Evolutionary conservation across 1,140 invertebrate genomes (phyloP).

Genomic region (Trichogramma pretiosum): DNA sequence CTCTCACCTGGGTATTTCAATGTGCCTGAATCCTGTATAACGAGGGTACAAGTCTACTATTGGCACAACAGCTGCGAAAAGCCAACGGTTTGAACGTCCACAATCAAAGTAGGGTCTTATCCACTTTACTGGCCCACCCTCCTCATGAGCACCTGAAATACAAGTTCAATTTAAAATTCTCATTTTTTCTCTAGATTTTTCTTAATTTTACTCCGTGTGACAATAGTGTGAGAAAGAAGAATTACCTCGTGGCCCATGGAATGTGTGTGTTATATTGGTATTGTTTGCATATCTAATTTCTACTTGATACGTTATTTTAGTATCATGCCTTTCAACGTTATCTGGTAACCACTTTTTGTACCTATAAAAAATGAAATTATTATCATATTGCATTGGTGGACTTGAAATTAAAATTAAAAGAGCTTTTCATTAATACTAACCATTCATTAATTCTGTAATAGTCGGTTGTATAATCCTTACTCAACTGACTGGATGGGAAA

Average conservation of each 20-base stretch:
- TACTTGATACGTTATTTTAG: slow-evolving; percentile 86
- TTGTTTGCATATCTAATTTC: slow-evolving; percentile 90
- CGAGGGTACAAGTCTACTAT: slow-evolving; percentile 92
- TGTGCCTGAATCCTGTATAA: slow-evolving; percentile 88
- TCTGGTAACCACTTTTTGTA: slow-evolving; percentile 83
- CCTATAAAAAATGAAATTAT: slow-evolving; percentile 34
- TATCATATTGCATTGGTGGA: background rate
- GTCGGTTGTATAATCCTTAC: slow-evolving; percentile 82
- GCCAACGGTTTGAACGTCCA: slow-evolving; percentile 89
- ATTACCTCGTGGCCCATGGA: slow-evolving; percentile 77
- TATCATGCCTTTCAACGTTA: slow-evolving; percentile 74
- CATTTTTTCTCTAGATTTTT: slow-evolving; percentile 9
- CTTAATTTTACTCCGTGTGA: slow-evolving; percentile 3
- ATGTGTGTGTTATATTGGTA: slow-evolving; percentile 91
- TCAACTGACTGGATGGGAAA: slow-evolving; percentile 60
- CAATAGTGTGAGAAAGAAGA: too few relatives aligned
- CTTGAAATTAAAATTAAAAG: background rate
- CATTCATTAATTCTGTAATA: slow-evolving; percentile 90
- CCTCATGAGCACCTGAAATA: slow-evolving; percentile 66
- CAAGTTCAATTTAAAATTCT: slow-evolving; percentile 15
- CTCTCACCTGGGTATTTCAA: slow-evolving; percentile 88
- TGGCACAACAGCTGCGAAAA: slow-evolving; percentile 85
- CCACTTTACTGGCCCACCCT: slow-evolving; percentile 84
- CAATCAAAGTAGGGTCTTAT: slow-evolving; percentile 95
- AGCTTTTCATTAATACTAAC: slow-evolving; percentile 42